phyloP scores from a whole-genome alignment of 2,797 vertebrate genomes.

The Botia almorhae region DNA sequence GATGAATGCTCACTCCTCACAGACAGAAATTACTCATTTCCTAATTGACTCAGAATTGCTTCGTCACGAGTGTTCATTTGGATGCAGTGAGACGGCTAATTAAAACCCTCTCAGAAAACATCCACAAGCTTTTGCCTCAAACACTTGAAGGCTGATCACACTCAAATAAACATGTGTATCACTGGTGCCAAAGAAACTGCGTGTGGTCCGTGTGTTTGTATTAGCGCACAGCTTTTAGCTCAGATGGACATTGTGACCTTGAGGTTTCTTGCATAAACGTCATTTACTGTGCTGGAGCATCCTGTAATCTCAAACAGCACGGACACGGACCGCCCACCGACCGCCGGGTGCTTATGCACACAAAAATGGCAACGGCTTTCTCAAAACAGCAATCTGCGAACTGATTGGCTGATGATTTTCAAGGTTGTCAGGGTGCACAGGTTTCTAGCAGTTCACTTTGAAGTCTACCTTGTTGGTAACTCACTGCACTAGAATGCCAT shows the following conservation, averaged over 20 bases:
- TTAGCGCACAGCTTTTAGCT: constrained; percentile 34
- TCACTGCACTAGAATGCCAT: background rate
- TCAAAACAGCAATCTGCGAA: background rate
- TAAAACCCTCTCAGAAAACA: constrained; percentile 71
- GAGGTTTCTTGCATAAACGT: constrained; percentile 61
- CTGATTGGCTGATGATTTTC: background rate
- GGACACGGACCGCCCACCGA: background rate
- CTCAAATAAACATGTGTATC: constrained; percentile 62
- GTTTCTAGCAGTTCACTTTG: background rate
- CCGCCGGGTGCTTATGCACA: constrained; percentile 39
- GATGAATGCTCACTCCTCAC: constrained; percentile 57
- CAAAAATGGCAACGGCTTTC: background rate
- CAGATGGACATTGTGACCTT: constrained; percentile 67
- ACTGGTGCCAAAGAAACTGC: constrained; percentile 61
- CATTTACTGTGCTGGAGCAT: constrained; percentile 69
- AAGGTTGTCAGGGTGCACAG: background rate
- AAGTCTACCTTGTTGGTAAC: background rate
- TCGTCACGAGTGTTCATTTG: constrained; percentile 65
- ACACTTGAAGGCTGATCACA: constrained; percentile 61
- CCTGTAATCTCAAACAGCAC: constrained; percentile 28
- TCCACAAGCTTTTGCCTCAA: constrained; percentile 60
- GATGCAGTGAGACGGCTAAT: constrained; percentile 68
- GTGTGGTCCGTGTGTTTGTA: constrained; percentile 59
- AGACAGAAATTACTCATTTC: constrained; percentile 69
- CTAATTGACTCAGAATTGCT: constrained; percentile 70